A percentile compares a stretch with the other conserved stretches of the same genome.
phyloP scores from a whole-genome alignment of 2,113 vertebrate genomes.

The Rhabdornis inornatus region DNA sequence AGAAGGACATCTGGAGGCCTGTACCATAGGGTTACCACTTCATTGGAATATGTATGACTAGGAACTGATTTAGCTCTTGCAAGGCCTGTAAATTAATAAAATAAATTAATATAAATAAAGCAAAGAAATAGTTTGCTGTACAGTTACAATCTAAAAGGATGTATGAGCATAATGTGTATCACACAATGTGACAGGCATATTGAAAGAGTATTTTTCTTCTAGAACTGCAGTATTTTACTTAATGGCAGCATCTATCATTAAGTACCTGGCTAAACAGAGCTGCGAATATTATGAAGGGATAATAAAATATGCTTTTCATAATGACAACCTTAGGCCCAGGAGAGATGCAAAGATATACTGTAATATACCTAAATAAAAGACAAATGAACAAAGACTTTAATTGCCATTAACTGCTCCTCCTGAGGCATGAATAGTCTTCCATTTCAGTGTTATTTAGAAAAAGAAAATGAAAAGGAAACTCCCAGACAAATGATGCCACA shows the following conservation, averaged over 20 bases:
- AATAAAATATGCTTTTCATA: not conserved
- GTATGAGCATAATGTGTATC: not conserved
- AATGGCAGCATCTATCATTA: not conserved
- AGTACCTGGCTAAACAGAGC: not conserved
- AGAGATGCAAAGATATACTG: not conserved
- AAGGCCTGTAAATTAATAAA: constrained; percentile 75
- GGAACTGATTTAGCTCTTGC: constrained; percentile 95
- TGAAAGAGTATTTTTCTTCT: not conserved
- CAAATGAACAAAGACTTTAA: not conserved
- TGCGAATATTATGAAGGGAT: not conserved
- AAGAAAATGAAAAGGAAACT: not conserved
- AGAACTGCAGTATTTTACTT: not conserved
- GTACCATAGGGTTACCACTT: constrained; percentile 98
- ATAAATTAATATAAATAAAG: constrained; percentile 1
- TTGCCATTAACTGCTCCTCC: not conserved
- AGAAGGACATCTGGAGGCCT: constrained; percentile 94
- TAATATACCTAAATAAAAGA: not conserved
- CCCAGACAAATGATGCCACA: not conserved
- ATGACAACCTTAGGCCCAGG: not conserved
- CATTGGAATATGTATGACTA: constrained; percentile 97
- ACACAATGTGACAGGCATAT: rapidly evolving
- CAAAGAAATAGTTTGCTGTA: not conserved
- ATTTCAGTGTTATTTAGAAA: not conserved
- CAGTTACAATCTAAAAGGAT: not conserved
- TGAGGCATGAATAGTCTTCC: not conserved